Percentiles rank a stretch among this genome's conserved stretches.
Evolutionary conservation across 1,140 invertebrate genomes (phyloP).

Genomic region (Bombus picipes): DNA sequence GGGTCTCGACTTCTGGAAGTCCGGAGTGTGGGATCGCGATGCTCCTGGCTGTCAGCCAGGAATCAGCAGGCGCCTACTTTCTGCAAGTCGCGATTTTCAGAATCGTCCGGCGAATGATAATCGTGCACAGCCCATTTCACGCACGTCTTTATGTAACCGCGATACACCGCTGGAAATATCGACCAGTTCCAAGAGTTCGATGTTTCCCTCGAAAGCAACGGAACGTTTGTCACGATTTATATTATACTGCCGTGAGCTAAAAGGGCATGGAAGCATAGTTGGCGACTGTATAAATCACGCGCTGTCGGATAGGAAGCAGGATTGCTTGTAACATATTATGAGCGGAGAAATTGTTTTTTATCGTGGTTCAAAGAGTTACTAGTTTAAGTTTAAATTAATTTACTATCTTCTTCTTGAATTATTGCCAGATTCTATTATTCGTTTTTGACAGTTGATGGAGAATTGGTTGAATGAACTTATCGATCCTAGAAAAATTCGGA

Average conservation of each 20-base stretch:
- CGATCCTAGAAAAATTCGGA: too few relatives aligned
- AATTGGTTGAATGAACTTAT: too few relatives aligned
- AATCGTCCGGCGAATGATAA: slow-evolving; percentile 58
- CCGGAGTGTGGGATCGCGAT: slow-evolving; percentile 54
- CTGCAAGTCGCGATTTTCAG: slow-evolving; percentile 53
- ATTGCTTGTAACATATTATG: neutral
- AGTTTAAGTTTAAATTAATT: too few relatives aligned
- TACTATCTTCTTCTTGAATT: neutral
- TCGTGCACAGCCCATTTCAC: slow-evolving; percentile 34
- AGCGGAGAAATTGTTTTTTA: neutral
- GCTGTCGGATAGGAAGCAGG: neutral
- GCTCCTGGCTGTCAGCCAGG: slow-evolving; percentile 59
- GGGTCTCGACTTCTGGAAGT: slow-evolving; percentile 44
- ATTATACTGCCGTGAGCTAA: neutral
- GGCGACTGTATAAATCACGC: neutral
- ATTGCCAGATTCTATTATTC: neutral
- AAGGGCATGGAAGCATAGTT: neutral
- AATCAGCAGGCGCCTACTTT: slow-evolving; percentile 66
- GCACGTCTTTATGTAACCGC: neutral
- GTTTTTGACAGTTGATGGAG: too few relatives aligned
- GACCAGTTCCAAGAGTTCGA: slow-evolving; percentile 1
- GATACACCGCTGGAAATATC: slow-evolving; percentile 4
- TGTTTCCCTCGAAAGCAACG: slow-evolving; percentile 10
- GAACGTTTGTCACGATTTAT: neutral
- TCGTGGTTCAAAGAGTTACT: too few relatives aligned